Base-by-base conservation (phyloP, 2,797 vertebrate genomes). In the Hybognathus amarus region DNA sequence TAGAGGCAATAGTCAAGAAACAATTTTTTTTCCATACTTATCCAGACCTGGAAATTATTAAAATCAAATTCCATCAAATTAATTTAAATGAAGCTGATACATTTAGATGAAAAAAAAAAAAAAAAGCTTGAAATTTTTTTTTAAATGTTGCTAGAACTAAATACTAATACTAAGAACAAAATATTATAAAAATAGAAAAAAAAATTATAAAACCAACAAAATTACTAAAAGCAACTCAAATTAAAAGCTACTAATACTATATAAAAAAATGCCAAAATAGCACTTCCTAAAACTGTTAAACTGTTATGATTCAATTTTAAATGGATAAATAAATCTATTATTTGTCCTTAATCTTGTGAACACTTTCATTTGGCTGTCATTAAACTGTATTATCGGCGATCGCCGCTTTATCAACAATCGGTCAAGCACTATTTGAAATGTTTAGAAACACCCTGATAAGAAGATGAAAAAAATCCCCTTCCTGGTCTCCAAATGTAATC, bases 401-500 rank as follows among this genome's bases (percentile, higher is more conserved):
- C 36, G n/a, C 52, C 73, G 40, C 52, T 56, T 75, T 40, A 40
- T 38, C 71, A 54, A n/a, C 69, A 24, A 33, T 74, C 52, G 52
- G 24, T 63, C 33, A 15, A 70, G 66, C 13, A 27, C 50, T 50
- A 68, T 50, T 68, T 27, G 67, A 27, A 68, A n/a, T 4, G 20
- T 64, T 67, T 45, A 40, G 71, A 75, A 76, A 61, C 74, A 76
- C 54, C 74, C 74, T 76, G 74, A 76, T 76, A 76, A 76, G 54
- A 76, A 13, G 12, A 61, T 27, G 9, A 36, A 56, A 75, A 54
- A 42, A 61, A 0, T 24, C 22, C 54, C 73, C 52, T 59, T 76
- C 73, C 52, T 59, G 36, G 22, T 59, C 73, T 76, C 52, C 56
- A 5, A 17, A 30, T 30, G 61, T 15, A 76, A 76, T 59, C 74